Evolutionary conservation across 2,888 invertebrate species (phyloP), one percentile per base, ranked within the genome.

Genomic region (Blastobasis lacticolella): DNA sequence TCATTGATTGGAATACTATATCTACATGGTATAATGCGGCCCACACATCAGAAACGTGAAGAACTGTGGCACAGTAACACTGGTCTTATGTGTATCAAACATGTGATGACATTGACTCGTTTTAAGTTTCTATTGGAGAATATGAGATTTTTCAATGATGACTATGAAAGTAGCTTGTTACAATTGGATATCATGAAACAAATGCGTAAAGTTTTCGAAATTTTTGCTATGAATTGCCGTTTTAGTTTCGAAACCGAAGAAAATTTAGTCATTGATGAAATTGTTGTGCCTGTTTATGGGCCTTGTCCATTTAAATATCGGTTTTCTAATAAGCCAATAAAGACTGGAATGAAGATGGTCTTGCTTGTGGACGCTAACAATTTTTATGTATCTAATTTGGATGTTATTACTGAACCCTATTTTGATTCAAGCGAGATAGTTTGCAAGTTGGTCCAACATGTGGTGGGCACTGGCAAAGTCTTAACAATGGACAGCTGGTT

Each of bases 181-280:
- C 73, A 75, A 53, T 72, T 70, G 51, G 82, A 86, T 57, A 63
- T 74, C 23, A 81, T 89, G 78, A 82, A 74, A 59, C 77, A 81
- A 7, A 81, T 87, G 54, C 73, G 85, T 45, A 79, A 82, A 66
- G 73, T 85, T 5, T 83, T 89, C 56, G 85, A 88, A 62, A 82
- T 82, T 54, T 88, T 89, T 56, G 76, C 83, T 38, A 66, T 79
- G 63, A 88, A 88, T 64, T 86, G 88, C 58, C 76, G 84, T 63
- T 75, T 73, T 54, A 70, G 75, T 50, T 73, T 74, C 56, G 74
- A 78, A 40, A 69, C 82, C 45, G 74, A 74, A 41, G 74, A 74
- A 55, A 58, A 66, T 43, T 79, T 69, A 5, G 82, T 85, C 44
- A 68, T 88, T 59, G 88, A 88, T 71, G 88, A 88, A 67, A 71